Conservation (phyloP, 92 coral and sea anemone species). For the Zoanthus sansibaricus region DNA sequence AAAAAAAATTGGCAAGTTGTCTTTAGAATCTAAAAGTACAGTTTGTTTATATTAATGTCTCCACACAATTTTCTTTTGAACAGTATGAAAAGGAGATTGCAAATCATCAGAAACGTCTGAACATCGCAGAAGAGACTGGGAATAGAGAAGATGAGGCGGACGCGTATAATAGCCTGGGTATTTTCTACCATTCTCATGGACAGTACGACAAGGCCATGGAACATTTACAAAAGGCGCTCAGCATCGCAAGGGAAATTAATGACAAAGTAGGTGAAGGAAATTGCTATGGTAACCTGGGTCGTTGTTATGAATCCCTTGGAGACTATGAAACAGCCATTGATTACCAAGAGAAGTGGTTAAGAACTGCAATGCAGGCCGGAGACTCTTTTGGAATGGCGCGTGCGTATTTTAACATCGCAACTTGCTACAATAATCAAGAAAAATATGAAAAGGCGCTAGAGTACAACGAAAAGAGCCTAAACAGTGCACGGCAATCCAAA, state of each 20-base stretch:
- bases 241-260: not conserved
- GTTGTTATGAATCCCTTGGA: not conserved
- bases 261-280: not conserved
- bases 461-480: not conserved
- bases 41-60: no score
- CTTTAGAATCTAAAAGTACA: no score
- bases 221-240: not conserved
- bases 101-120: not conserved
- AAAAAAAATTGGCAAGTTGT: no score
- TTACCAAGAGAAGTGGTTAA: not conserved
- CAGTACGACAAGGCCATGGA: not conserved
- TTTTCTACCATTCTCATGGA: not conserved
- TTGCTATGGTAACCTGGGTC: not conserved
- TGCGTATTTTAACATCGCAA: not conserved
- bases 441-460: conserved; percentile 1
- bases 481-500: not conserved
- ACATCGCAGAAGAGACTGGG: not conserved
- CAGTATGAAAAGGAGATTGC: not conserved
- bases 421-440: not conserved
- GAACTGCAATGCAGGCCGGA: not conserved
- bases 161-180: not conserved
- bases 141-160: not conserved
- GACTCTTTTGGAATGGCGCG: not conserved
- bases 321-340: not conserved
- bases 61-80: not conserved